Conservation (phyloP, 2,888 invertebrate genomes). For the Dynastes tityus region DNA sequence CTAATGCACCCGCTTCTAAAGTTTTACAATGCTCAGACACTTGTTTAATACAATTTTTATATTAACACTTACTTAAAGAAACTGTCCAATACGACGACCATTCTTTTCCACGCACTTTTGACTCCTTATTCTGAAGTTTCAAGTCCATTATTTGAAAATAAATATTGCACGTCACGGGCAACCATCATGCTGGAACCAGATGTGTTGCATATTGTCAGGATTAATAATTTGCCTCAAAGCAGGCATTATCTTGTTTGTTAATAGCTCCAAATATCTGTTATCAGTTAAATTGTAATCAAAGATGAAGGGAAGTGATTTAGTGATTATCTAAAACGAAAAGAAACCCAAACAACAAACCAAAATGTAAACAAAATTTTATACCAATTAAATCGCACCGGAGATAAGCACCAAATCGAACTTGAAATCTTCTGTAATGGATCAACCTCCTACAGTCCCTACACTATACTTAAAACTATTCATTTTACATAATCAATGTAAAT, state of each 20-base stretch:
- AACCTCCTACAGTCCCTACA: too few relatives aligned
- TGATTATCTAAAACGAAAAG: too few relatives aligned
- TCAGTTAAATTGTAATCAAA: not conserved
- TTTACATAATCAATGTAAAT: too few relatives aligned
- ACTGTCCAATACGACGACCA: not conserved
- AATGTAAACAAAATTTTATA: too few relatives aligned
- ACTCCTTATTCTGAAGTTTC: not conserved
- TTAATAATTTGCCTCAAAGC: not conserved
- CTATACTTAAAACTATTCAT: too few relatives aligned
- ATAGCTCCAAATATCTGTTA: not conserved
- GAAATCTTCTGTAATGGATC: too few relatives aligned
- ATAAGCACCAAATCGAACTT: too few relatives aligned
- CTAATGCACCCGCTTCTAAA: not conserved
- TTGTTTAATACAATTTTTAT: not conserved
- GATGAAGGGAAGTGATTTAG: too few relatives aligned
- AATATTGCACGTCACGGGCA: not conserved
- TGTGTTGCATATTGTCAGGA: not conserved
- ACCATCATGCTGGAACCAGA: not conserved
- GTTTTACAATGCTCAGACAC: not conserved
- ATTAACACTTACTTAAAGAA: not conserved
- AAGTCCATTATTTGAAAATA: too few relatives aligned
- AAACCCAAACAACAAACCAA: too few relatives aligned
- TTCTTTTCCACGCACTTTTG: not conserved
- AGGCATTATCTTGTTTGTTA: not conserved
- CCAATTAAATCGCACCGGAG: too few relatives aligned